Conservation (phyloP, 1,140 invertebrate genomes). For the Drosophila repleta region DNA sequence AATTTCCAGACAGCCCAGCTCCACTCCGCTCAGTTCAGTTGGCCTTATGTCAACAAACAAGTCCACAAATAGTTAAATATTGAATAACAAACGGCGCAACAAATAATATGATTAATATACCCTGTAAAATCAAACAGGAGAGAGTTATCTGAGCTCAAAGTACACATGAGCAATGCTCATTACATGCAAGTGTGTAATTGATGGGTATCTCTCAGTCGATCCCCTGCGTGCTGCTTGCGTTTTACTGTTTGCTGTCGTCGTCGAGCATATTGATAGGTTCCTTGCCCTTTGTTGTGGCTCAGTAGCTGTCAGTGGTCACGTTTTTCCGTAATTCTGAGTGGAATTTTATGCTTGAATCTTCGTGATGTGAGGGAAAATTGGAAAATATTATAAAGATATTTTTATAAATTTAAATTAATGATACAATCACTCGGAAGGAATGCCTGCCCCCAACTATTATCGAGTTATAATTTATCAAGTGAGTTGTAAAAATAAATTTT, state of each 20-base stretch:
- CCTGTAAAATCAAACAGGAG: neutral
- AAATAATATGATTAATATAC: conserved; percentile 13
- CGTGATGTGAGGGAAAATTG: neutral
- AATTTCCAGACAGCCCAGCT: conserved; percentile 25
- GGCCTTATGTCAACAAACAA: conserved; percentile 38
- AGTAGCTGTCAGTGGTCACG: neutral
- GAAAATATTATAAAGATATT: neutral
- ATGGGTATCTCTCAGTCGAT: neutral
- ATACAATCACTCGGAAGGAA: too few relatives aligned
- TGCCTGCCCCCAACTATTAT: neutral
- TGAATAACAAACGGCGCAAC: conserved; percentile 10
- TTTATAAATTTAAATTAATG: too few relatives aligned
- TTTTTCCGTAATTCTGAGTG: neutral
- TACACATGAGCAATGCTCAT: too few relatives aligned
- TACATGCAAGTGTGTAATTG: neutral
- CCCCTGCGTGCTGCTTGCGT: neutral
- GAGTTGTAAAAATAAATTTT: neutral
- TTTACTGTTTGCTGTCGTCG: neutral
- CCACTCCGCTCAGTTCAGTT: conserved; percentile 1
- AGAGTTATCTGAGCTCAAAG: too few relatives aligned
- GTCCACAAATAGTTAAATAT: conserved; percentile 20
- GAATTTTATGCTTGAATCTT: too few relatives aligned
- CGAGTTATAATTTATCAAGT: conserved; percentile 21
- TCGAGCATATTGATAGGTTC: neutral
- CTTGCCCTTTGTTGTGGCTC: neutral